Evolutionary conservation across 2,797 vertebrate genomes (phyloP).

Genomic region (Hapalemur alaotrensis): DNA sequence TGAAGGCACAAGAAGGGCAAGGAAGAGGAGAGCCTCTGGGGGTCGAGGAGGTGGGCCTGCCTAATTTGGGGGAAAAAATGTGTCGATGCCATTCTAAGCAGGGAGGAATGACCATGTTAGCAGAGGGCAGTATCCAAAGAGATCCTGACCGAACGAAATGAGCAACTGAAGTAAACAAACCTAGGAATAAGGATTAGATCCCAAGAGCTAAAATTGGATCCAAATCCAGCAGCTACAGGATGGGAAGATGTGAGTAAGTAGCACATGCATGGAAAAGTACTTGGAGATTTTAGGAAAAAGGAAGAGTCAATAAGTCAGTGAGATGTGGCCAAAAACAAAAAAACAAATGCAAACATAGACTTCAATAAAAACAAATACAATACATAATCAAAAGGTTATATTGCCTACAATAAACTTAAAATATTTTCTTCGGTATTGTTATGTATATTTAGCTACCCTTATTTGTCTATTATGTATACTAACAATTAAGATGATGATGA

Average conservation of each 20-base stretch:
- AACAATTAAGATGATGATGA: not conserved
- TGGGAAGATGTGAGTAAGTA: not conserved
- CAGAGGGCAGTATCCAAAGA: not conserved
- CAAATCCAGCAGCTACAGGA: not conserved
- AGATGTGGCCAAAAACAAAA: not conserved
- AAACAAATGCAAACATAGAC: not conserved
- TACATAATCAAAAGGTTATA: not conserved
- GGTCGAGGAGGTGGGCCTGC: rapidly evolving
- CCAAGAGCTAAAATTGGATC: not conserved
- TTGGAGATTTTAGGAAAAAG: not conserved
- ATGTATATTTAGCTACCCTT: not conserved
- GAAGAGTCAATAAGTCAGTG: not conserved
- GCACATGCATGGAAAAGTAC: not conserved
- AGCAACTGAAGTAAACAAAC: not conserved
- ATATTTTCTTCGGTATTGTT: not conserved
- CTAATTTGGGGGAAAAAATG: not conserved
- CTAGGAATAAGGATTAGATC: not conserved
- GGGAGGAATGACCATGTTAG: not conserved
- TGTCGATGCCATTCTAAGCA: not conserved
- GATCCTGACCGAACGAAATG: not conserved
- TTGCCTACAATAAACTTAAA: not conserved
- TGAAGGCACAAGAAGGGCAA: not conserved
- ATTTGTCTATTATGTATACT: not conserved
- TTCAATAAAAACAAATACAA: not conserved
- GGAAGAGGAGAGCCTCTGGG: not conserved